Base-by-base conservation (phyloP, 1,140 invertebrate species). In the Adoxophyes honmai region DNA sequence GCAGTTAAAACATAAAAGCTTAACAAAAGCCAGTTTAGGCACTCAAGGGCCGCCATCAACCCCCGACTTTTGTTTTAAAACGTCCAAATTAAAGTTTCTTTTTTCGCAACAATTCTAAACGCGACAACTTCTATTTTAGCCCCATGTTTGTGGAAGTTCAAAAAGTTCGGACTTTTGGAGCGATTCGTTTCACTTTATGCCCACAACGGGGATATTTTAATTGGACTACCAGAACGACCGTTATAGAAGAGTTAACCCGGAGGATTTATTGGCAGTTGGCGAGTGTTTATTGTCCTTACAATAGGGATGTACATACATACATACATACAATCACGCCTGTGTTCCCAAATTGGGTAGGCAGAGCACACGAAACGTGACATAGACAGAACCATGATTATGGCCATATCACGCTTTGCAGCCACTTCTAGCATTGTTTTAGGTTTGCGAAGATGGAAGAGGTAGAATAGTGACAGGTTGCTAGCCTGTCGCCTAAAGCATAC, bases 1-100 rank as follows among this genome's bases (percentile, higher is more conserved):
- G 6, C 21, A 28, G 6, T 28, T 28, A 3, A 28, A 28, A 28
- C 53, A 13, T 38, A 35, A 42, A 48, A 54, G 39, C 35, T 35
- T 59, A 39, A 39, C 16, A 66, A 64, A 65, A 62, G 62, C 57
- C 68, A 68, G 53, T 11, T 11, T 21, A 28, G 53, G 10, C 36
- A 81, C 42, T 48, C 21, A 48, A 48, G 42, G 18, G 21, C 21
- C 61, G 70, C 80, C 80, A 86, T 86, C 83, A 86, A 72, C 72
- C 68, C 65, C 39, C 60, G 68, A 64, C 70, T 80, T 80, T 78
- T 75, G 73, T 83, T 84, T 81, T 83, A 83, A 81, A 86, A 80
- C 73, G 80, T 83, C 78, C 67, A 75, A 86, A 86, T 83, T 84
- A 80, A 86, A 86, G 67, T 86, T 86, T 72, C 75, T 84, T 86